Evolutionary conservation across 1,140 invertebrate species (phyloP), one percentile per base, ranked within the genome.

Genomic region (Bombus superbus): DNA sequence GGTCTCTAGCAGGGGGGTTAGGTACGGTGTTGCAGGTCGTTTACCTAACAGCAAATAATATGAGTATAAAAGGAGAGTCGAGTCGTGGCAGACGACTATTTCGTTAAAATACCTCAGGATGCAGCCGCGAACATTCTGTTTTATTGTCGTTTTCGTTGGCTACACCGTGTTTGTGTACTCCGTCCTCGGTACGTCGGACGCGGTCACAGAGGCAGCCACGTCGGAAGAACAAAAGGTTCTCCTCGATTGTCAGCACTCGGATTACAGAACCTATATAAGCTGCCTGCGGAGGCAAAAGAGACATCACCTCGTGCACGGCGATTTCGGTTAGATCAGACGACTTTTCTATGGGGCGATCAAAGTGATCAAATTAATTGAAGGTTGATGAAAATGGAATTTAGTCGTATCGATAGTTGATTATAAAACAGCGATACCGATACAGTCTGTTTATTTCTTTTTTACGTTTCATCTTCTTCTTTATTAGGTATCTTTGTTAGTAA

Each of bases 181-280:
- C 42, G 44, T n/a, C n/a, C 25, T 40, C 22, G 38, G n/a, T 11
- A 59, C 38, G 18, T 38, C 44, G 28, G 10, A 62, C 25, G 6
- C 32, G 42, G 32, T 11, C 25, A 85, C 77, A 28, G 71, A 87
- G 28, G 11, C 35, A 10, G 25, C 66, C 42, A 77, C 40, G n/a
- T 73, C 71, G 59, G 86, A 91, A 9, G 71, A 86, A 32, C 73
- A 77, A 42, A 85, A 88, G 13, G 32, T 89, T 13, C 38, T 89
- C 35, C 18, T 79, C 8, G 92, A 94, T 2, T 95, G 95, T 62
- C 91, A 93, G 38, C 75, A 94, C 87, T 71, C 91, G 28, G 93
- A 95, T 83, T 95, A 95, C 83, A 91, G 93, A 25, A 93, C 91
- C 38, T 95, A 95, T 57, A 91, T 95, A 57, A 92, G 91, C 77